Base-by-base conservation (phyloP, 2,888 invertebrate genomes). In the Emesis castigata region DNA sequence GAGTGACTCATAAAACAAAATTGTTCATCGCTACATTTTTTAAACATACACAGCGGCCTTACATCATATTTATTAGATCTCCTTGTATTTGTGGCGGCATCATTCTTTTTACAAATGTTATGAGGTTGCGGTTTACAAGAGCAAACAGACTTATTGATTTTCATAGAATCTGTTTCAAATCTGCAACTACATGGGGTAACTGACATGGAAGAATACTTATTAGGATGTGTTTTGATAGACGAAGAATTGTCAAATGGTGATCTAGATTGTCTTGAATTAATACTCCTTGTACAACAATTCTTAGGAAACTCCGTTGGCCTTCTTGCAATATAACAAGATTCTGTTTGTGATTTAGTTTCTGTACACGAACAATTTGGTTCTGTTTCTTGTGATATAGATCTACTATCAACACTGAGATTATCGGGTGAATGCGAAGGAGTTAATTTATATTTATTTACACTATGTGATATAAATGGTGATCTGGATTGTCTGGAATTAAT, bases 61-160 rank as follows among this genome's bases (percentile, higher is more conserved):
- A 86, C 84, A 31, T 87, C 87, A 69, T 84, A 87, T 20, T 80
- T 80, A 34, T 85, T 84, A 31, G 79, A 81, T 65, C 81, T 74
- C 53, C 83, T 80, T 0, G 87, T 87, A 0, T 61, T 69, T 0
- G 86, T 87, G 0, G 78, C 66, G 2, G 79, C 81, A 29, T 86
- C 84, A 39, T 14, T 1, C 14, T 39, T 39, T 14, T 14, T 4
- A n/a, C 39, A 39, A 39, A 39, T 5, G 39, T 1, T 39, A n/a
- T n/a, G 39, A 5, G 39, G 14, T 14, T 14, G 39, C 14, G 39
- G 39, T 4, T 39, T n/a, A 39, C 39, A n/a, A 14, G 39, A 39
- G 39, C 39, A 39, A 39, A 14, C n/a, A 4, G 39, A 14, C 14
- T 39, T 14, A 11, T 34, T 2, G 3, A 3, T 6, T n/a, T 4